A percentile compares a stretch with the other conserved stretches of the same genome.
Conservation (phyloP, 2,797 vertebrate species). For the Xiphophorus birchmanni region DNA sequence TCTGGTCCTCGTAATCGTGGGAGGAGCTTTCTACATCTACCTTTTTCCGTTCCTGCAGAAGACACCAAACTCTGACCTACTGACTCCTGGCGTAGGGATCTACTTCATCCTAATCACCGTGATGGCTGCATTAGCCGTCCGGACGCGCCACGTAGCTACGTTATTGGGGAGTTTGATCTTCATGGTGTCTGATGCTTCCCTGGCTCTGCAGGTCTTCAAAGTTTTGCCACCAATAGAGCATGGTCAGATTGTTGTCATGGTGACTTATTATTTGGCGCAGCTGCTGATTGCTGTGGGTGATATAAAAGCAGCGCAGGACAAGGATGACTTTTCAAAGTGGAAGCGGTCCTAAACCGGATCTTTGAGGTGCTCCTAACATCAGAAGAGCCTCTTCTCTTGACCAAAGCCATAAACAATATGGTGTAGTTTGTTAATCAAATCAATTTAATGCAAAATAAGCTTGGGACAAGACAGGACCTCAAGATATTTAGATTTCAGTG, state of each 20-base stretch:
- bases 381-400: background rate
- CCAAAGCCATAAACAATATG: background rate
- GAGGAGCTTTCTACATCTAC: conserved; percentile 65
- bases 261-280: conserved; percentile 87
- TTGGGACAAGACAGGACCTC: background rate
- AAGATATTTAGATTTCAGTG: background rate
- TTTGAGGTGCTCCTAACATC: conserved; percentile 12
- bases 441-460: background rate
- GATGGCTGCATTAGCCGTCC: conserved; percentile 77
- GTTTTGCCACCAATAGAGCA: conserved; percentile 49
- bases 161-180: conserved; percentile 81
- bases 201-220: conserved; percentile 82
- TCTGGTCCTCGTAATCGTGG: conserved; percentile 59
- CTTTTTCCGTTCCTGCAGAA: conserved; percentile 73
- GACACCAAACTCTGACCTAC: conserved; percentile 47
- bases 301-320: conserved; percentile 59
- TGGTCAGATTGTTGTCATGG: conserved; percentile 78
- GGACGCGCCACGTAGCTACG: conserved; percentile 49
- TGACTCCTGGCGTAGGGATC: conserved; percentile 70
- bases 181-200: conserved; percentile 80
- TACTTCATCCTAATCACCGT: conserved; percentile 75
- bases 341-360: conserved; percentile 72
- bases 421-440: background rate
- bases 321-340: conserved; percentile 73
- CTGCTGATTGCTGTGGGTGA: conserved; percentile 83